Percentiles rank a stretch among this genome's conserved stretches.
These are phyloP conservation scores for Tetraodon nigroviridis DNA, from an alignment of 2,113 vertebrate species.

Conservation along the genomic window DNA sequence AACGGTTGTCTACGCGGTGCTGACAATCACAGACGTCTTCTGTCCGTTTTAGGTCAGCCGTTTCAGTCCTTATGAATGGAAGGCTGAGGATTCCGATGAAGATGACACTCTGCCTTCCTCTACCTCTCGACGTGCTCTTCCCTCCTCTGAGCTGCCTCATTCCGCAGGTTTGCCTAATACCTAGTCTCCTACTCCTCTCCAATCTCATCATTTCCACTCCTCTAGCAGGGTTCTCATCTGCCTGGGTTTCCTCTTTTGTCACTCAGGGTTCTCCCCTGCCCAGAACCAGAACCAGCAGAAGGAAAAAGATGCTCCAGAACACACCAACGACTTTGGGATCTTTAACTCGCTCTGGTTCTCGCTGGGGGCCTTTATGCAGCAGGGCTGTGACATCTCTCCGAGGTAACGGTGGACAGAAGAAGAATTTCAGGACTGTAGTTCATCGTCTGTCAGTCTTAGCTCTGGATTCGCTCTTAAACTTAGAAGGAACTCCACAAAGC, in stretches of 20 bases:
- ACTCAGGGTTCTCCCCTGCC: slow-evolving; percentile 25
- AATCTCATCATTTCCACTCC: neutral
- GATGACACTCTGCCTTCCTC: slow-evolving; percentile 63
- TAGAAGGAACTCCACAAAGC: neutral
- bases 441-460: too few species aligned
- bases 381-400: slow-evolving; percentile 98
- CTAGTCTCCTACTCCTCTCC: neutral
- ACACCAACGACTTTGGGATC: slow-evolving; percentile 95
- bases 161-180: slow-evolving; percentile 33
- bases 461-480: neutral
- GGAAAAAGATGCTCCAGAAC: slow-evolving; percentile 66
- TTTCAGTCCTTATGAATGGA: slow-evolving; percentile 97
- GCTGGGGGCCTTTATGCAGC: slow-evolving; percentile 98
- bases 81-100: slow-evolving; percentile 85
- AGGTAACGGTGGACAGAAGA: slow-evolving; percentile 69
- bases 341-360: slow-evolving; percentile 99
- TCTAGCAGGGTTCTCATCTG: neutral
- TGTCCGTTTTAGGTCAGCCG: slow-evolving; percentile 73
- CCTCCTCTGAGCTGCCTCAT: slow-evolving; percentile 22
- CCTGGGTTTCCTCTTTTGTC: neutral
- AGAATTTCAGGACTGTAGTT: neutral
- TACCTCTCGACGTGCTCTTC: slow-evolving; percentile 26
- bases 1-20: too few species aligned
- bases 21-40: neutral
- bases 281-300: slow-evolving; percentile 79